Base-by-base conservation (phyloP, 2,888 invertebrate genomes). In the Ephialtes manifestator region DNA sequence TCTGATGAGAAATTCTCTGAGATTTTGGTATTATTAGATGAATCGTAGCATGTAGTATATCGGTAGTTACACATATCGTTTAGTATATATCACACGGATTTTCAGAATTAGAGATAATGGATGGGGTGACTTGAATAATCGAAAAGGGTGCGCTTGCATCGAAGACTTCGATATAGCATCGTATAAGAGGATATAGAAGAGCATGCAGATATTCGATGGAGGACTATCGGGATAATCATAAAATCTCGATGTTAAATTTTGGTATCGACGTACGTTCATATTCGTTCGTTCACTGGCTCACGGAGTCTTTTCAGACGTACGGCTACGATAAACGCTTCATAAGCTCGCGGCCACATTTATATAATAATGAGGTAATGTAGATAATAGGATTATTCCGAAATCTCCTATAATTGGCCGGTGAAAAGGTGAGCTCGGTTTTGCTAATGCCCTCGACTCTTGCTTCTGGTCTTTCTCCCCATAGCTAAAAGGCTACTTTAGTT, bases 291-390 rank as follows among this genome's bases (percentile, higher is more conserved):
- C 35, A 51, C 20, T 39, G 78, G 79, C 65, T 75, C 67, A 58
- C 79, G 28, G 63, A 53, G 39, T 20, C 48, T 51, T 51, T 65
- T 53, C 46, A 76, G 85, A 84, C 79, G 75, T 80, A 77, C 74
- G 77, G 78, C 71, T 87, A 89, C 74, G 83, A 87, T 88, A 89
- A 89, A 89, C 88, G 88, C 86, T 88, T 89, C 87, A 87, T 89
- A 88, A 87, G 89, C 86, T 81, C 78, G 77, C 80, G 81, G 87
- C 86, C 81, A 88, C 90, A 90, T 90, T 90, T 92, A 93, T 91
- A 90, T 91, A 93, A 94, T 94, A 94, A 94, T 93, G 93, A 94
- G 94, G 93, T 93, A 93, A 93, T 93, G 92, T 91, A 90, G 91
- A 88, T 94, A 94, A 94, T 94, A 93, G 94, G 94, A 94, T 94